Evolutionary conservation across 2,113 vertebrate species (phyloP), one percentile per base, ranked within the genome.

Genomic region (Marmota monax): DNA sequence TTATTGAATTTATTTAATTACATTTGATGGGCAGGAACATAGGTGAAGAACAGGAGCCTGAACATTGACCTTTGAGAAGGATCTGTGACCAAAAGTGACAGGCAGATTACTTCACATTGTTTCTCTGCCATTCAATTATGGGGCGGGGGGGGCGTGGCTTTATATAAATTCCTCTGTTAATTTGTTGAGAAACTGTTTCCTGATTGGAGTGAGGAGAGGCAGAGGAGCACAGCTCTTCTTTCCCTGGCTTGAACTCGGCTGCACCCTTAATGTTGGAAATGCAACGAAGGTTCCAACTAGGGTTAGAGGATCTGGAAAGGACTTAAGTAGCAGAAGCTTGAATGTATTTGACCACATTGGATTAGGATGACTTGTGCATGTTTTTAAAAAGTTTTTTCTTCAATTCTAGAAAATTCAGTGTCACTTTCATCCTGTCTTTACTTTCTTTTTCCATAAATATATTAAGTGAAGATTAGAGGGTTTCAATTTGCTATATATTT

Each of bases 321-420:
- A 69, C 39, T 32, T 67, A 77, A 34, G 23, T 9, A 13, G 51
- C 17, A 34, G 69, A 37, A 17, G 27, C 1, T 1, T 51, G 84
- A 85, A 86, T 77, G 76, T 17, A 11, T 37, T 74, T 67, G 45
- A 65, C 25, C n/a, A 5, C 2, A 20, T 9, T 73, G 9, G n/a
- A 69, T 63, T 65, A 76, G 34, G 48, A 77, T 65, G 85, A 63
- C 69, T 53, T 32, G 48, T 48, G 39, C 45, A 65, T 32, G 14
- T n/a, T 76, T 92, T 63, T 32, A 48, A 91, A 76, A 91, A 70
- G 9, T 39, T 45, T 96, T 96, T 82, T 88, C 63, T 95, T 86
- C 7, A 45, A 0, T 58, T 4, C 53, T 39, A 61, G 20, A 34
- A 61, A 80, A 94, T 65, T 84, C 94, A 95, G 7, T 74, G n/a